These are phyloP conservation scores for Desmodus rotundus DNA, from an alignment of 2,113 vertebrate species.

Conservation along the genomic window DNA sequence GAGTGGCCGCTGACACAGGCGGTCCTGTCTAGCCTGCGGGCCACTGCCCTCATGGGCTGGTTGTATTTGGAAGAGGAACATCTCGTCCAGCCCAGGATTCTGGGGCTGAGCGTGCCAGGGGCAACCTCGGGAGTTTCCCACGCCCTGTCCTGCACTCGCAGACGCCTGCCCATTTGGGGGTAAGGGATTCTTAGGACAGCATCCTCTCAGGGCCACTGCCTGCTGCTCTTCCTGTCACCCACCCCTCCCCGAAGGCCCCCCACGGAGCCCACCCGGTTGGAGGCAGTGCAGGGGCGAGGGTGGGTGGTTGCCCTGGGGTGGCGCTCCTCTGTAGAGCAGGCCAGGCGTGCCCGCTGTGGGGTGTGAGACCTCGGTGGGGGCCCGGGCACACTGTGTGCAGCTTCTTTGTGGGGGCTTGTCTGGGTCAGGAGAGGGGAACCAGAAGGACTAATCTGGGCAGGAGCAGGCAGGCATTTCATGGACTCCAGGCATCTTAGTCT, in stretches of 20 bases:
- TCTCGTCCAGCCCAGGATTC: neutral
- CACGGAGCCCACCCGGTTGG: neutral
- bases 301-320: fast-evolving
- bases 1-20: neutral
- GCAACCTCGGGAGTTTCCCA: neutral
- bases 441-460: too few relatives aligned
- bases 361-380: neutral
- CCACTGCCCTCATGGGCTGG: neutral
- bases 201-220: neutral
- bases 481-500: neutral
- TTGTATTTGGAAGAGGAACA: neutral
- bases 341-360: fast-evolving
- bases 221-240: too few relatives aligned
- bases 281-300: too few relatives aligned
- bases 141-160: neutral
- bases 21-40: neutral
- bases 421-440: fast-evolving
- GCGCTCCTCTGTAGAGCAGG: neutral
- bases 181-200: neutral
- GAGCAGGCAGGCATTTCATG: fast-evolving
- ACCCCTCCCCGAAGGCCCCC: neutral
- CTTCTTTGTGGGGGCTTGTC: neutral
- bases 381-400: fast-evolving
- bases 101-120: neutral
- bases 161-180: neutral